Percentiles rank a stretch among this genome's conserved stretches.
These are phyloP conservation scores for Solea solea DNA, from an alignment of 2,113 vertebrate genomes.

Conservation along the genomic window DNA sequence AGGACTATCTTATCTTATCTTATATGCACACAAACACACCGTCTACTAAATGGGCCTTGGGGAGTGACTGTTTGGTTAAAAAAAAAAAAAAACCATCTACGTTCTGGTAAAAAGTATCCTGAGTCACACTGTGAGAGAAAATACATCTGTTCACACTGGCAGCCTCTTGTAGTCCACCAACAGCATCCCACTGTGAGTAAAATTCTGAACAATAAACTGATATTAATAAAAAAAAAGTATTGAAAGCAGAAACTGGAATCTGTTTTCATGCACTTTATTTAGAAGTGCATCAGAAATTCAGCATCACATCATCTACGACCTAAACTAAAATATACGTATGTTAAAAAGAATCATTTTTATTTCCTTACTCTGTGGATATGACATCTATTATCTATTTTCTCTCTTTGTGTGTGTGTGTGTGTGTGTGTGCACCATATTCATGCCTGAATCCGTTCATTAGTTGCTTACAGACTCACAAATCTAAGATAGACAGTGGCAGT, in stretches of 20 bases:
- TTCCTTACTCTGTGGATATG: constrained; percentile 4
- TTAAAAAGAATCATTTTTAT: no score
- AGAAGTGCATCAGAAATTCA: no score
- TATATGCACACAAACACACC: no score
- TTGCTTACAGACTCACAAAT: constrained; percentile 45
- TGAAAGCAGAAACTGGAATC: background rate
- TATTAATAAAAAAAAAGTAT: no score
- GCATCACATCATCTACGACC: background rate
- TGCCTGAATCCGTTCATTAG: constrained; percentile 64
- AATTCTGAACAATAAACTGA: constrained; percentile 27
- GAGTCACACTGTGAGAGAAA: no score
- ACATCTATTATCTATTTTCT: constrained; percentile 34
- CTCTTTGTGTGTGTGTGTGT: constrained; percentile 24
- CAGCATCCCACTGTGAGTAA: constrained; percentile 11
- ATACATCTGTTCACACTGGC: no score
- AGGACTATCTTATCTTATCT: no score
- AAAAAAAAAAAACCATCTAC: no score
- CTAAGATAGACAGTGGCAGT: constrained; percentile 48
- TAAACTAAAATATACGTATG: background rate
- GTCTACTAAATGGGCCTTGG: no score
- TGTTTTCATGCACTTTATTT: background rate
- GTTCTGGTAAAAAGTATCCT: no score
- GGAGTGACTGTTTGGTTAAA: no score
- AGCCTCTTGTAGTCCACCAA: constrained; percentile 2
- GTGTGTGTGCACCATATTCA: constrained; percentile 24